Percentiles rank a stretch among this genome's conserved stretches.
These are phyloP conservation scores for Venusia cambrica DNA, from an alignment of 2,888 invertebrate genomes.

Conservation along the genomic window DNA sequence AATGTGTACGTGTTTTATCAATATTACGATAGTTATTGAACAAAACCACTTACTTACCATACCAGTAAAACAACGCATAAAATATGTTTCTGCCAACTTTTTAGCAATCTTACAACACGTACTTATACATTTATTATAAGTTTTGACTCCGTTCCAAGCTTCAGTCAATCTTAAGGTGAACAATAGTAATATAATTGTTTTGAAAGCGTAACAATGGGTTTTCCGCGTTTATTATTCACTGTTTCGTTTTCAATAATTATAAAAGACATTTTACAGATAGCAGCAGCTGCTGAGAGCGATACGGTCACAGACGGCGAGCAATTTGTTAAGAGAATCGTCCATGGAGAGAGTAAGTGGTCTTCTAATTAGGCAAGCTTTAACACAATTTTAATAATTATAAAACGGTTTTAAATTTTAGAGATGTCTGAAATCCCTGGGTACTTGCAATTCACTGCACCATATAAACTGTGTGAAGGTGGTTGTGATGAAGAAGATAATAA, in stretches of 20 bases:
- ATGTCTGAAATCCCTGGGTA: constrained; percentile 36
- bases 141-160: constrained; percentile 26
- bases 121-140: constrained; percentile 24
- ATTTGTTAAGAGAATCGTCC: constrained; percentile 40
- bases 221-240: constrained; percentile 32
- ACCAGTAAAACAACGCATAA: constrained; percentile 21
- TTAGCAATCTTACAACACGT: constrained; percentile 16
- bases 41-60: too few relatives aligned
- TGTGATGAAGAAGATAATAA: constrained; percentile 37
- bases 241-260: constrained; percentile 35
- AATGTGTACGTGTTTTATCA: too few relatives aligned
- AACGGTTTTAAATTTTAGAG: constrained; percentile 45
- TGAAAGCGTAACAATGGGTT: constrained; percentile 30
- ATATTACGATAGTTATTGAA: too few relatives aligned
- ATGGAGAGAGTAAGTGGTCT: constrained; percentile 49
- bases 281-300: constrained; percentile 30
- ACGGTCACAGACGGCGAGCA: constrained; percentile 40
- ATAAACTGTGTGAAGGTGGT: constrained; percentile 52
- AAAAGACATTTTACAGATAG: constrained; percentile 27
- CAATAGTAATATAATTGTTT: constrained; percentile 24
- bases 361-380: constrained; percentile 17
- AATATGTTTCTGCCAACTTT: constrained; percentile 10
- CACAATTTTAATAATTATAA: constrained; percentile 14
- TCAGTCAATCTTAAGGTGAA: constrained; percentile 31
- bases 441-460: constrained; percentile 63